Base-by-base conservation (phyloP, 2,113 vertebrate genomes). In the Pygoscelis adeliae region DNA sequence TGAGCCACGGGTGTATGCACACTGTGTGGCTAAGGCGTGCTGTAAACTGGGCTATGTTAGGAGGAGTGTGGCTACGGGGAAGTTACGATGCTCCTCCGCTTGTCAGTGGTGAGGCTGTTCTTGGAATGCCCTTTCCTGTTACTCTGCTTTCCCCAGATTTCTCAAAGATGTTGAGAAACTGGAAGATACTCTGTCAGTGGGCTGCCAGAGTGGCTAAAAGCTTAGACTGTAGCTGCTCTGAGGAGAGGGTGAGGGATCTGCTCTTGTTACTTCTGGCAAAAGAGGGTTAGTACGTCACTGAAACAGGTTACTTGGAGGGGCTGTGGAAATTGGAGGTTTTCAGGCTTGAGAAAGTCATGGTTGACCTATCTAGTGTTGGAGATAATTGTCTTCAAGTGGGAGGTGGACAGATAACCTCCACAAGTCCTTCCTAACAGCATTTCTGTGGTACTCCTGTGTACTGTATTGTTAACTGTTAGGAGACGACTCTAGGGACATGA, bases 1-100 rank as follows among this genome's bases (percentile, higher is more conserved):
- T 25, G 55, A 55, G 23, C 40, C 4, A 8, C 12, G 2, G 2
- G 8, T 1, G 4, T 7, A 32, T 3, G 8, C 32, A 4, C 1
- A 0, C 11, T 1, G 6, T 13, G 49, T 58, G 56, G 23, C 26
- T 15, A 13, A 29, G 44, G 42, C 25, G 4, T 20, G 40, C 29
- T n/a, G 15, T 30, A 23, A n/a, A 4, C 9, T 38, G 70, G 47
- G 27, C 50, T 58, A 1, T 5, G 34, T 5, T 47, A 19, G 18
- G 50, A 55, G n/a, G 40, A 58, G 11, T 4, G 13, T 52, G 91
- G 38, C 59, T 59, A 10, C 10, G 32, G 9, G 11, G 38, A 56
- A 19, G 50, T 50, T 49, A 6, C 2, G 30, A 7, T 58, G 44
- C 56, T 65, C 29, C 34, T 59, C 7, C 8, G 15, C 26, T 69